Evolutionary conservation across 2,797 vertebrate genomes (phyloP).

Genomic region (Tadarida brasiliensis): DNA sequence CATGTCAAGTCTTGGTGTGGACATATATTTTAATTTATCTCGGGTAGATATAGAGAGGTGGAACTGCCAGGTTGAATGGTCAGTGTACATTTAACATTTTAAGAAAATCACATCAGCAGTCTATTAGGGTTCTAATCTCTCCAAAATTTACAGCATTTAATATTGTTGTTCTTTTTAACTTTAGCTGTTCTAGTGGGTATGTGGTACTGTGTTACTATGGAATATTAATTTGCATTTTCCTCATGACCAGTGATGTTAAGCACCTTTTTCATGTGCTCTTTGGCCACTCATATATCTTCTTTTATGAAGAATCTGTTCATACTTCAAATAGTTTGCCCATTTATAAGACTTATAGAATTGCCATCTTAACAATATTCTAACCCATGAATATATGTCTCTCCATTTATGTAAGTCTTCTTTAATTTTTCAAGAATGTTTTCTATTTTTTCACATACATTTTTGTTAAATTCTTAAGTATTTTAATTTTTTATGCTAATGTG

Average conservation of each 20-base stretch:
- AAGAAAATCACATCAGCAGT: neutral
- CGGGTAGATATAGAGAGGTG: neutral
- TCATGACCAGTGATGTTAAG: neutral
- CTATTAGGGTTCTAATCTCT: neutral
- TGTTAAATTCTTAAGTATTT: conserved; percentile 40
- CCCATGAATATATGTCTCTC: neutral
- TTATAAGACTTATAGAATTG: conserved; percentile 17
- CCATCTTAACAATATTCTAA: neutral
- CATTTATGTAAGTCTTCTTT: neutral
- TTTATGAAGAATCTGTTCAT: conserved; percentile 7
- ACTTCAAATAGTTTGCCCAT: conserved; percentile 1
- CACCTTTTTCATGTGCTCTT: conserved; percentile 1
- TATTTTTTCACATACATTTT: conserved; percentile 9
- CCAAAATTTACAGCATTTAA: neutral
- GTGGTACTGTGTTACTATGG: neutral
- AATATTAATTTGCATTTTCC: neutral
- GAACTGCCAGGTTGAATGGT: conserved; percentile 1
- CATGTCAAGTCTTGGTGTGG: neutral
- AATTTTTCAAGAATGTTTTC: neutral
- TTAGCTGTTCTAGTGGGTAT: neutral
- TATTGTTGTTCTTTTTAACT: neutral
- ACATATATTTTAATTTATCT: neutral
- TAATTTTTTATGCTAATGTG: neutral
- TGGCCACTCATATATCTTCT: neutral
- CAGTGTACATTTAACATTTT: neutral